Conservation (phyloP, 1,140 invertebrate genomes). For the Adoxophyes honmai region DNA sequence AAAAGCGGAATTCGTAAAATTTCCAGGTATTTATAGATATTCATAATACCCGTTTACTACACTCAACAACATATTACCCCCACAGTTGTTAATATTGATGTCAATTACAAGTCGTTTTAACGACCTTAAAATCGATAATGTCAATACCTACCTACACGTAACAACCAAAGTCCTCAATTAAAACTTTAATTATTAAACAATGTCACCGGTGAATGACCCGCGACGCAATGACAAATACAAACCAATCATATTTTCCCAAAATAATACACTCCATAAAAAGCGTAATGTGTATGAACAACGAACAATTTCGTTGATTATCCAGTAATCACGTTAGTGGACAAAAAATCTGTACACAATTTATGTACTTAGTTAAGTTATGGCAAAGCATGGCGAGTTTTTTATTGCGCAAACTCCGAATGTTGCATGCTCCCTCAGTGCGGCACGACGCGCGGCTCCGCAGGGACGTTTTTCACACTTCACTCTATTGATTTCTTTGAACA, state of each 20-base stretch:
- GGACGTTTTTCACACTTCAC: conserved; percentile 29
- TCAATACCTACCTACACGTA: not conserved
- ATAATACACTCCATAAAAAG: too few species aligned
- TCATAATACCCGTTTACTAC: too few species aligned
- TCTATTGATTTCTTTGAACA: conserved; percentile 36
- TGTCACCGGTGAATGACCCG: not conserved
- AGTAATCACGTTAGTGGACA: too few species aligned
- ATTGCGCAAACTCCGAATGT: conserved; percentile 58
- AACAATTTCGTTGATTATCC: too few species aligned
- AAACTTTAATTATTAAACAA: conserved; percentile 1
- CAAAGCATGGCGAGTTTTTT: conserved; percentile 20
- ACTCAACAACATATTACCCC: too few species aligned
- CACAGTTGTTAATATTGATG: too few species aligned
- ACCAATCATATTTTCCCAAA: too few species aligned
- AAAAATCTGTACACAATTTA: not conserved
- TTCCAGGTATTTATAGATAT: too few species aligned
- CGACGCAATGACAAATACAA: too few species aligned
- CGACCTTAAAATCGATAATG: not conserved
- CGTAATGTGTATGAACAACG: too few species aligned
- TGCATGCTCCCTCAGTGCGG: conserved; percentile 44
- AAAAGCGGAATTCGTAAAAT: too few species aligned
- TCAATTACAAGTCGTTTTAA: too few species aligned
- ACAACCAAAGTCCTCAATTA: not conserved
- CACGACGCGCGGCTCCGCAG: conserved; percentile 21
- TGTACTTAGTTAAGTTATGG: conserved; percentile 20